Percentiles rank a stretch among this genome's conserved stretches.
phyloP scores from a whole-genome alignment of 2,113 vertebrate species.

The Bubo bubo region DNA sequence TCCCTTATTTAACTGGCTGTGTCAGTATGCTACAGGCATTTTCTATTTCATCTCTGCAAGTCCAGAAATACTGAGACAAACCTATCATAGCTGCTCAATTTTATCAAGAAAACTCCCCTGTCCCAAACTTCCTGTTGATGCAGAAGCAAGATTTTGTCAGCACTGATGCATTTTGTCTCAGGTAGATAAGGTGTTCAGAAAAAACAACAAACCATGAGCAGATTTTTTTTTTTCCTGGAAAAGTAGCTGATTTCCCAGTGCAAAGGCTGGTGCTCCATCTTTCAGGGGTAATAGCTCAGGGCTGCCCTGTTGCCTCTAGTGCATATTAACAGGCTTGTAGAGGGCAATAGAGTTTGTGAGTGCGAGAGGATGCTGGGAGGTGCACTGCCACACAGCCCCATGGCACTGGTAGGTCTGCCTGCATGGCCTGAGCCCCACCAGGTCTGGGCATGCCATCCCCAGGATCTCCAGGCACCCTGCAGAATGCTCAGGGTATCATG shows the following conservation, averaged over 20 bases:
- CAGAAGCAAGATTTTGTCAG: background rate
- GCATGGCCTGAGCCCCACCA: rapidly evolving
- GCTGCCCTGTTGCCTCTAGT: background rate
- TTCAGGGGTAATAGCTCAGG: background rate
- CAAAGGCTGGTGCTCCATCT: background rate
- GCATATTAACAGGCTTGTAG: background rate
- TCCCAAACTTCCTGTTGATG: background rate
- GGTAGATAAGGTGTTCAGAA: background rate
- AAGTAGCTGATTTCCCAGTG: background rate
- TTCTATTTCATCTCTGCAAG: background rate
- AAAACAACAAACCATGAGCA: background rate
- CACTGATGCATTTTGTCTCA: background rate
- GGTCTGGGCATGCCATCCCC: no score
- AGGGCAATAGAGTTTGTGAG: background rate
- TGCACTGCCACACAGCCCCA: background rate
- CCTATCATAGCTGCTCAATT: background rate
- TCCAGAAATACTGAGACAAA: background rate
- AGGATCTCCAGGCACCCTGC: background rate
- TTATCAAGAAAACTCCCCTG: background rate
- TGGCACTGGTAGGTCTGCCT: background rate
- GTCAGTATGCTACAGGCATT: background rate
- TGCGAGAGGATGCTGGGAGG: rapidly evolving
- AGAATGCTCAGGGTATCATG: background rate
- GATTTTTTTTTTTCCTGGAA: background rate
- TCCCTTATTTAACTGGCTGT: background rate